These are phyloP conservation scores for Orgyia antiqua DNA, from an alignment of 2,888 invertebrate genomes.

Conservation along the genomic window DNA sequence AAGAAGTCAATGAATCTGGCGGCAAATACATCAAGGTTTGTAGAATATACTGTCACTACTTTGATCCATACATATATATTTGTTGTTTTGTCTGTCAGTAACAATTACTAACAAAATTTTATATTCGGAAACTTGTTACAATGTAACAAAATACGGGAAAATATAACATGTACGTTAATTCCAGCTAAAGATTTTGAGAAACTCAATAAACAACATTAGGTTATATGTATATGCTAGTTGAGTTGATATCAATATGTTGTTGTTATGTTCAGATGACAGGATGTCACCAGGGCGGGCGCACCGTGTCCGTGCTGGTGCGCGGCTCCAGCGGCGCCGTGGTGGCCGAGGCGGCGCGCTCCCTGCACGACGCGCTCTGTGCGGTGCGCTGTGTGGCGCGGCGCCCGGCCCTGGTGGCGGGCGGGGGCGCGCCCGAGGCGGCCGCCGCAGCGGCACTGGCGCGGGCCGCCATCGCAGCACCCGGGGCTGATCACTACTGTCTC, in stretches of 20 bases:
- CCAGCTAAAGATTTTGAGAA: no score
- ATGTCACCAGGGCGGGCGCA: constrained; percentile 93
- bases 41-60: no score
- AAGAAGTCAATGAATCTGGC: constrained; percentile 93
- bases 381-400: constrained; percentile 98
- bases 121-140: no score
- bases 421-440: constrained; percentile 98
- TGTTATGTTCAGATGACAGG: constrained; percentile 84
- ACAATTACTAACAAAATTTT: no score
- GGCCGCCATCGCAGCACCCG: constrained; percentile 89
- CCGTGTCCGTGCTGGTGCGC: constrained; percentile 94
- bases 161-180: no score
- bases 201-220: no score
- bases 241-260: no score
- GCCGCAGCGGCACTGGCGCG: constrained; percentile 90
- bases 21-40: constrained; percentile 92
- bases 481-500: constrained; percentile 97
- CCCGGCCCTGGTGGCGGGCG: constrained; percentile 94
- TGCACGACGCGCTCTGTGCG: constrained; percentile 94
- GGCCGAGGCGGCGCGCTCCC: constrained; percentile 93
- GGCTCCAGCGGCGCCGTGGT: constrained; percentile 91
- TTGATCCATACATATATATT: no score
- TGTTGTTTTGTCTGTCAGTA: no score
- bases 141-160: no score
- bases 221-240: no score